Conservation (phyloP, 2,888 invertebrate species). For the Hyposoter dolosus region DNA sequence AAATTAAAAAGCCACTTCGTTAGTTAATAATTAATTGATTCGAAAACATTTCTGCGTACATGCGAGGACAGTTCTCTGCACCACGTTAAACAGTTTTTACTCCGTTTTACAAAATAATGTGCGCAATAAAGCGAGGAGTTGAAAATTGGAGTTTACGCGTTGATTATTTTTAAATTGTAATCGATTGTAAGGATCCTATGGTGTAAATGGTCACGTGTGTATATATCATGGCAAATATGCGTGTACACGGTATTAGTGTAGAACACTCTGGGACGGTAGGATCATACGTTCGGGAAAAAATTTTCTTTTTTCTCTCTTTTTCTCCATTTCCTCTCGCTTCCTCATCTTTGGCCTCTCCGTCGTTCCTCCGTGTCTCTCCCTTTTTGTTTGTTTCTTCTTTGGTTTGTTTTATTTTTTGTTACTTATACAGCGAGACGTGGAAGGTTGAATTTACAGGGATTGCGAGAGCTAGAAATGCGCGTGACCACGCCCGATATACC, state of each 20-base stretch:
- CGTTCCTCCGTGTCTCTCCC: background rate
- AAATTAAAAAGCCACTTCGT: background rate
- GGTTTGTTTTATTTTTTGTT: background rate
- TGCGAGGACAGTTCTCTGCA: background rate
- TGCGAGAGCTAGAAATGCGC: slow-evolving; percentile 72
- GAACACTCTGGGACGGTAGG: slow-evolving; percentile 26
- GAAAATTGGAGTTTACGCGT: background rate
- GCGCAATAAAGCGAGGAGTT: background rate
- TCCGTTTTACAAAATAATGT: background rate
- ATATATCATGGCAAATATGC: slow-evolving; percentile 33
- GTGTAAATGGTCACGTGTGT: slow-evolving; percentile 37
- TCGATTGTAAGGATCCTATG: background rate
- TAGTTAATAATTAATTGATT: background rate
- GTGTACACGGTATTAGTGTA: slow-evolving; percentile 29
- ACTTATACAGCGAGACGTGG: slow-evolving; percentile 38
- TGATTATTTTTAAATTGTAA: background rate
- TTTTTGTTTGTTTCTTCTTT: background rate
- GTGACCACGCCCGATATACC: slow-evolving; percentile 74
- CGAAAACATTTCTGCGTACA: background rate
- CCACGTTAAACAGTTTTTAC: no score
- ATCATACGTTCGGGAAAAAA: slow-evolving; percentile 69
- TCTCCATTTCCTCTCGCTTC: slow-evolving; percentile 12
- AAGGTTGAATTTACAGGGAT: slow-evolving; percentile 72
- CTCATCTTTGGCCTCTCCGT: slow-evolving; percentile 6
- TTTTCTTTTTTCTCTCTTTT: slow-evolving; percentile 30